Evolutionary conservation across 2,797 vertebrate genomes (phyloP).

Genomic region (Tenualosa ilisha): DNA sequence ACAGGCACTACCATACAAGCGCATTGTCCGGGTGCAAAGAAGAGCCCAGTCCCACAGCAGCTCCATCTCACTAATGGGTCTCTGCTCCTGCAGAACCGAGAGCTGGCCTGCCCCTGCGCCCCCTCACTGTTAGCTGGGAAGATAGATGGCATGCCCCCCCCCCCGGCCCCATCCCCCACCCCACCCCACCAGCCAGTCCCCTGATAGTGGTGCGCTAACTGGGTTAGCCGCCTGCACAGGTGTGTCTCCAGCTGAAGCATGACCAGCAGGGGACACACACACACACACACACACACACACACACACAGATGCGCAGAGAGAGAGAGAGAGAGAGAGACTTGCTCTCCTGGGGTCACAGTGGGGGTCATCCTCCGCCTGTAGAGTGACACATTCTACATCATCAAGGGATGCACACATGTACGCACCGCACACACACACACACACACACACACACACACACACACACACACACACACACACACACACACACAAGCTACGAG

Average conservation of each 20-base stretch:
- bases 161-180: not conserved
- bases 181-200: conserved; percentile 12
- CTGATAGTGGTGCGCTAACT: conserved; percentile 42
- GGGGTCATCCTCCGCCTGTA: conserved; percentile 45
- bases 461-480: too few species aligned
- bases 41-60: conserved; percentile 33
- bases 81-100: conserved; percentile 22
- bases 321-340: not conserved
- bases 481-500: too few species aligned
- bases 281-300: not conserved
- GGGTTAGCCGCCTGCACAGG: conserved; percentile 57
- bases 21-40: not conserved
- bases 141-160: conserved; percentile 43
- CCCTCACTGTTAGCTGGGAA: conserved; percentile 39
- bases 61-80: conserved; percentile 51
- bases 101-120: conserved; percentile 13
- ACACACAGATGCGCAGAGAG: not conserved
- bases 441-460: not conserved
- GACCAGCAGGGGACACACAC: conserved; percentile 42
- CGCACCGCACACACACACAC: not conserved
- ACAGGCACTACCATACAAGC: not conserved
- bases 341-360: not conserved
- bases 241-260: conserved; percentile 46
- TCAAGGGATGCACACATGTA: not conserved
- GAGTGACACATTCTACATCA: conserved; percentile 61